Conservation (phyloP, 1,140 invertebrate genomes). For the Pseudachorutes palmiensis region DNA sequence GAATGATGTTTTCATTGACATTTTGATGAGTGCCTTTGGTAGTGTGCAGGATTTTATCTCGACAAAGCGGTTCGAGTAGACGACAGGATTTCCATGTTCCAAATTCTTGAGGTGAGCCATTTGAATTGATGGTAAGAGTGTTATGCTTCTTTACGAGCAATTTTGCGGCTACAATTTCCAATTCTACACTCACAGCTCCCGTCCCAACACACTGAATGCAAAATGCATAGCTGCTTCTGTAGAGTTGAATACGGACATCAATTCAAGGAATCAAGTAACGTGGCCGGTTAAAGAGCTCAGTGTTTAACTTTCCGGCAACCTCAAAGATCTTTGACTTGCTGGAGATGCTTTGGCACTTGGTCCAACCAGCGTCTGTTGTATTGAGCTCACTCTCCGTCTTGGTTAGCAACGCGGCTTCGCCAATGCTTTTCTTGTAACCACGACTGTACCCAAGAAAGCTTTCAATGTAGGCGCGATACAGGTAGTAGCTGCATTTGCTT, state of each 20-base stretch:
- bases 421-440: neutral
- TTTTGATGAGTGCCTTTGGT: slow-evolving; percentile 15
- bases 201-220: slow-evolving; percentile 9
- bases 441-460: neutral
- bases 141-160: slow-evolving; percentile 21
- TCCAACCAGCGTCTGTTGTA: slow-evolving; percentile 38
- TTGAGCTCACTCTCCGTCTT: slow-evolving; percentile 35
- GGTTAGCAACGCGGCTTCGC: slow-evolving; percentile 20
- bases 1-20: slow-evolving; percentile 32
- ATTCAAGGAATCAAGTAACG: slow-evolving; percentile 30
- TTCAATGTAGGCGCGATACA: slow-evolving; percentile 1
- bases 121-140: slow-evolving; percentile 5
- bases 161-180: slow-evolving; percentile 30
- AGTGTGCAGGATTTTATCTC: slow-evolving; percentile 32
- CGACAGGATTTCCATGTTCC: slow-evolving; percentile 6
- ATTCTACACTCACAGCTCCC: neutral
- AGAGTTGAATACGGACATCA: slow-evolving; percentile 23
- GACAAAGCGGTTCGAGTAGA: slow-evolving; percentile 21
- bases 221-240: slow-evolving; percentile 15
- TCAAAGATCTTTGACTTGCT: slow-evolving; percentile 35
- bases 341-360: slow-evolving; percentile 36
- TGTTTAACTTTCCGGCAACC: slow-evolving; percentile 30
- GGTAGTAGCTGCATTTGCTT: neutral
- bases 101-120: slow-evolving; percentile 22
- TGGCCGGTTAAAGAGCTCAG: slow-evolving; percentile 28